Evolutionary conservation across 2,113 vertebrate species (phyloP), one percentile per base, ranked within the genome.

Genomic region (Pogonocichla stellata): DNA sequence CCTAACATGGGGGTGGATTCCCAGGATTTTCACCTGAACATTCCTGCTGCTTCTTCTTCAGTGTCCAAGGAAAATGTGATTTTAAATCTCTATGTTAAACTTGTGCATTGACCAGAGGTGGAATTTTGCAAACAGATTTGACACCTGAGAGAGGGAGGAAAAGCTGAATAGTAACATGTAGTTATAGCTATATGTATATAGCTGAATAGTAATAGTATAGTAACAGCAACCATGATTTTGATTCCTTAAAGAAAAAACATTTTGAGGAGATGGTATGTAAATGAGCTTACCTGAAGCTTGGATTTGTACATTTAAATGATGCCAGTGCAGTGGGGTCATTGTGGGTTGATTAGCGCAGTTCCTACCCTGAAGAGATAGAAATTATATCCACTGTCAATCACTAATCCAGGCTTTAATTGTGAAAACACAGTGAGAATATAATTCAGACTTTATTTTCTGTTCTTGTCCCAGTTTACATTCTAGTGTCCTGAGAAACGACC

Each of bases 401-500:
- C 34, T 60, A 71, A 64, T 31, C 47, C 47, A 15, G 65, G 34
- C 22, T 94, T 88, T 64, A 45, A 19, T 93, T 34, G 23, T 4
- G 19, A 38, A 66, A 74, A 43, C 29, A 7, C 19, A 54, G 8
- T 2, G 2, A 38, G 29, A 57, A n/a, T 47, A 26, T 20, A 18
- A 51, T 47, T 23, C 19, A 67, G 12, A 48, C 25, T 79, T 70
- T 4, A 6, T 75, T 86, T 67, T 69, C 87, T 81, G 22, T 56
- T 74, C 56, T 48, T 65, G 48, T 90, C 58, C 20, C 95, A 99
- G 99, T 95, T 98, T 99, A 67, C 99, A 99, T 66, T 98, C 99
- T 65, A 99, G 98, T 8, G 98, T 99, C 43, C 98, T 99, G 93
- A 98, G 98, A 77, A 98, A 97, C 0, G 99, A 99, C 79, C 97